These are phyloP conservation scores for Ectobius pallidus DNA, from an alignment of 2,888 invertebrate genomes.

Conservation along the genomic window DNA sequence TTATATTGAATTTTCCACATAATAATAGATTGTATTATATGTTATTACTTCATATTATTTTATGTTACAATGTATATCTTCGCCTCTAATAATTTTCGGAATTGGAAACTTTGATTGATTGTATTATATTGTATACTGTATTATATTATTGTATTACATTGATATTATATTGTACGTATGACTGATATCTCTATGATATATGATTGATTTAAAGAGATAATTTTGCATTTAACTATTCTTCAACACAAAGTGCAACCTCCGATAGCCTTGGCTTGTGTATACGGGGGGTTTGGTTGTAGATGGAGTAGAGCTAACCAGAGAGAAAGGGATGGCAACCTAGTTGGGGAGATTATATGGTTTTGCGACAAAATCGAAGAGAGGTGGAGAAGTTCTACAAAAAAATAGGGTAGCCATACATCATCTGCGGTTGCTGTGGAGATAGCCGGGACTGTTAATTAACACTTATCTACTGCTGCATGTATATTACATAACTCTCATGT, in stretches of 20 bases:
- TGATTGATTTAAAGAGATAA: no score
- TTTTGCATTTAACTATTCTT: neutral
- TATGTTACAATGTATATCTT: no score
- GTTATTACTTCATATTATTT: no score
- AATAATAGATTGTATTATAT: no score
- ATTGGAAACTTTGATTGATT: no score
- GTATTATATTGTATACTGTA: no score
- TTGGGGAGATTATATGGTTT: neutral
- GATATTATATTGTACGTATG: no score
- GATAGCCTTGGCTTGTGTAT: neutral
- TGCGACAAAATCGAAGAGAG: slow-evolving; percentile 1
- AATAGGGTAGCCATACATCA: neutral
- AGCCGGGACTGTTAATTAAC: neutral
- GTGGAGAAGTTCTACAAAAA: neutral
- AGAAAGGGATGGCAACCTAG: no score
- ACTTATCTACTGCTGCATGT: neutral
- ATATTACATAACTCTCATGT: slow-evolving; percentile 4
- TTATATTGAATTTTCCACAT: no score
- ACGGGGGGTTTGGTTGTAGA: neutral
- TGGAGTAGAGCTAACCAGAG: neutral
- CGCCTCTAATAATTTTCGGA: no score
- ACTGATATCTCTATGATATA: no score
- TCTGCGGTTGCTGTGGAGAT: slow-evolving; percentile 4
- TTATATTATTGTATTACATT: no score
- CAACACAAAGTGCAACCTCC: neutral